Conservation (phyloP, 2,113 vertebrate genomes). For the Fregata magnificens region DNA sequence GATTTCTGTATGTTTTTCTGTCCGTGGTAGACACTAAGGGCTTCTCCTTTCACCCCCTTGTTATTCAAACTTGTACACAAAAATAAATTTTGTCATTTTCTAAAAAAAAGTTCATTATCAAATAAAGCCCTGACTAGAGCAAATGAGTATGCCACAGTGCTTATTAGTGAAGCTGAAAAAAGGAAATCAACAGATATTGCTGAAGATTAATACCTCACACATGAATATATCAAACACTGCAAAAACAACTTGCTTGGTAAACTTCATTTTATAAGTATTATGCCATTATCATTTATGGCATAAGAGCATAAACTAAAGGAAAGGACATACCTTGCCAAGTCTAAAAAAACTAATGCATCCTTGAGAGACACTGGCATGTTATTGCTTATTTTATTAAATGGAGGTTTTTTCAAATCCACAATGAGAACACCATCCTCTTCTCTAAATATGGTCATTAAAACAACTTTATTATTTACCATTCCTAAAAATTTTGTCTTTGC, state of each 20-base stretch:
- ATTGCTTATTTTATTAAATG: slow-evolving; percentile 72
- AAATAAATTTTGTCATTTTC: background rate
- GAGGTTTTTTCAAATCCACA: slow-evolving; percentile 88
- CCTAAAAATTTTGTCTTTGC: slow-evolving; percentile 76
- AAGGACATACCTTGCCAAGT: slow-evolving; percentile 84
- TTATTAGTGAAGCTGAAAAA: background rate
- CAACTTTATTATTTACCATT: slow-evolving; percentile 79
- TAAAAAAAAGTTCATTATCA: background rate
- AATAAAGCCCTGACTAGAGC: background rate
- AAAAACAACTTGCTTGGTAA: background rate
- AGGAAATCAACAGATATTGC: background rate
- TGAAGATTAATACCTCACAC: background rate
- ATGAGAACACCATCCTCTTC: slow-evolving; percentile 81
- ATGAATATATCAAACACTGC: background rate
- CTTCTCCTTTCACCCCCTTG: background rate
- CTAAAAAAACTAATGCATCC: slow-evolving; percentile 87
- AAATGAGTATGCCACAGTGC: background rate
- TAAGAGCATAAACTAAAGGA: background rate
- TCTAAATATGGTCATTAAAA: slow-evolving; percentile 82
- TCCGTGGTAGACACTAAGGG: accelerated
- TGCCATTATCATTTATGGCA: background rate
- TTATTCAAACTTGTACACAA: background rate
- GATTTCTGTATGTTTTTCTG: background rate
- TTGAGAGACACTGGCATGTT: slow-evolving; percentile 82
- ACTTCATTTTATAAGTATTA: background rate